Evolutionary conservation across 2,888 invertebrate species (phyloP).

Genomic region (Xestia c-nigrum): DNA sequence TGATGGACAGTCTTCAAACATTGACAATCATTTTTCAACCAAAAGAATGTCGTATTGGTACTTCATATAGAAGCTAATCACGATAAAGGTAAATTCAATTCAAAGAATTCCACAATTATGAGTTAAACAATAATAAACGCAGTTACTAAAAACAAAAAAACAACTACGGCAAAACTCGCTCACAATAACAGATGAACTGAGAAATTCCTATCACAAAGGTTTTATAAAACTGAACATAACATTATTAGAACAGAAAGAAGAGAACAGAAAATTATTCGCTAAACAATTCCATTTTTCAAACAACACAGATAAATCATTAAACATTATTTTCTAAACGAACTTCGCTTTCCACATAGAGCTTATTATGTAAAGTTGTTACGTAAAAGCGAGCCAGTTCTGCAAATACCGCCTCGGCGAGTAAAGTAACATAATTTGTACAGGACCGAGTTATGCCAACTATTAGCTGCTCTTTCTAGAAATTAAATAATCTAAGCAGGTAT

Average conservation of each 20-base stretch:
- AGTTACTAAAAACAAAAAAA: neutral
- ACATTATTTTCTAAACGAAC: conserved; percentile 13
- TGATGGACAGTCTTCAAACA: too few species aligned
- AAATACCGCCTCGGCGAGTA: neutral
- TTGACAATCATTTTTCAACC: too few species aligned
- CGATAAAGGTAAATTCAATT: too few species aligned
- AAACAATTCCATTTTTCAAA: conserved; percentile 15
- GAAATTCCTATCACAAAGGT: neutral
- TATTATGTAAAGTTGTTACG: conserved; percentile 15
- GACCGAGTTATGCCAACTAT: conserved; percentile 43
- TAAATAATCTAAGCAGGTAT: conserved; percentile 52
- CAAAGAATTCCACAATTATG: neutral
- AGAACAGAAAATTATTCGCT: neutral
- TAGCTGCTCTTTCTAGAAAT: conserved; percentile 55
- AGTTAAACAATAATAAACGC: neutral
- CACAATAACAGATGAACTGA: neutral
- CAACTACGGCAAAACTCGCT: neutral
- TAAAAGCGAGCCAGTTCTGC: conserved; percentile 14
- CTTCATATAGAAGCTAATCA: neutral
- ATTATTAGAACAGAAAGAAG: neutral
- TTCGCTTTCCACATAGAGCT: neutral
- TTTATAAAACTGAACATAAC: neutral
- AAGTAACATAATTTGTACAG: conserved; percentile 47
- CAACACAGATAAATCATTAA: conserved; percentile 13
- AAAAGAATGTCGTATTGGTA: neutral